Evolutionary conservation across 2,888 invertebrate species (phyloP).

Genomic region (Piscicola geometra): DNA sequence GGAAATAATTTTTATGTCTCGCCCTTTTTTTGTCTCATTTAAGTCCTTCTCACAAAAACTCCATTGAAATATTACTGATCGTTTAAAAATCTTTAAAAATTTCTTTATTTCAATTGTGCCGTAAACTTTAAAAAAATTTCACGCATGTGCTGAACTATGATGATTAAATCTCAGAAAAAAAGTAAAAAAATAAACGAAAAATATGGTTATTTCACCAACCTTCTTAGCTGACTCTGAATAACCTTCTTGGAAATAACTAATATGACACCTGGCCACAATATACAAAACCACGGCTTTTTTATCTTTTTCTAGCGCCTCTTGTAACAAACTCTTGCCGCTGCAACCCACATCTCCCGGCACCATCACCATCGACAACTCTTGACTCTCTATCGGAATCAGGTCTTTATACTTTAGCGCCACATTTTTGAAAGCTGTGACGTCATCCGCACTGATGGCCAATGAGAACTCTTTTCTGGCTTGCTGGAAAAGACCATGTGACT

Average conservation of each 20-base stretch:
- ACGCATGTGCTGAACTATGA: too few relatives aligned
- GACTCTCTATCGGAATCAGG: constrained; percentile 14
- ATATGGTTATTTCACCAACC: background rate
- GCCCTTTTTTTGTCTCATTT: too few relatives aligned
- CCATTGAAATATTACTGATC: too few relatives aligned
- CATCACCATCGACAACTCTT: constrained; percentile 4
- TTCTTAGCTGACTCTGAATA: constrained; percentile 4
- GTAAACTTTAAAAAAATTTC: too few relatives aligned
- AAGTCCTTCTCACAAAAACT: too few relatives aligned
- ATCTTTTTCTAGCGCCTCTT: constrained; percentile 32
- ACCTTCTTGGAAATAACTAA: constrained; percentile 20
- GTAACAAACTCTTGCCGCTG: constrained; percentile 14
- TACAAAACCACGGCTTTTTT: background rate
- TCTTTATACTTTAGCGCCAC: constrained; percentile 4
- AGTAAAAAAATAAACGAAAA: too few relatives aligned
- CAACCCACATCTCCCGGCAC: background rate
- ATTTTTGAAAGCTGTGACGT: constrained; percentile 6
- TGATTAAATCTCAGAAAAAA: too few relatives aligned
- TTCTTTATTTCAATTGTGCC: too few relatives aligned
- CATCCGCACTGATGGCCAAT: constrained; percentile 23
- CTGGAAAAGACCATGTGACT: too few relatives aligned
- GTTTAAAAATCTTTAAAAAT: too few relatives aligned
- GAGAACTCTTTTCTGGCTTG: constrained; percentile 19
- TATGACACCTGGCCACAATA: constrained; percentile 16
- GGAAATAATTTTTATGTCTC: too few relatives aligned